A percentile compares a stretch with the other conserved stretches of the same genome.
Evolutionary conservation across 2,888 invertebrate genomes (phyloP).

Genomic region (Heliconius sara): DNA sequence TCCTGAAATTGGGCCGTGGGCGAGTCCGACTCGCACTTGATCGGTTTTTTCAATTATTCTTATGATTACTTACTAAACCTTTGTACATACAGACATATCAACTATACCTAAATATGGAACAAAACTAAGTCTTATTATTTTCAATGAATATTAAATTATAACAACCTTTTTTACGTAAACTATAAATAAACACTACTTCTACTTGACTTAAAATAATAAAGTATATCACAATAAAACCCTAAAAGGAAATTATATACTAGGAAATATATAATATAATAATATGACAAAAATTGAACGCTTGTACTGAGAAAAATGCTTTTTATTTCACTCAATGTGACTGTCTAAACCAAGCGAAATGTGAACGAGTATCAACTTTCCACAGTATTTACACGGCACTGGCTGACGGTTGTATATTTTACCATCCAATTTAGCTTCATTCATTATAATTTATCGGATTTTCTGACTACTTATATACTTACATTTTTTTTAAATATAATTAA

Average conservation of each 20-base stretch:
- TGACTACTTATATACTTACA: not conserved
- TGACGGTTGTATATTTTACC: slow-evolving; percentile 43
- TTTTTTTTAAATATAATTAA: too few species aligned
- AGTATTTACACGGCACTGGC: slow-evolving; percentile 40
- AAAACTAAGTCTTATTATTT: too few species aligned
- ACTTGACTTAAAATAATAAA: not conserved
- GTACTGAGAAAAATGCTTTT: slow-evolving; percentile 16
- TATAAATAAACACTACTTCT: not conserved
- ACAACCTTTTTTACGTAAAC: too few species aligned
- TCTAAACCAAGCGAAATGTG: slow-evolving; percentile 34
- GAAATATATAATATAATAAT: too few species aligned
- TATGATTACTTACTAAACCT: too few species aligned
- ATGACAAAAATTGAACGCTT: slow-evolving; percentile 8
- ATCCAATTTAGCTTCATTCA: slow-evolving; percentile 38
- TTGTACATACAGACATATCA: too few species aligned
- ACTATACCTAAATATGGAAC: too few species aligned
- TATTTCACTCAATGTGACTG: slow-evolving; percentile 18
- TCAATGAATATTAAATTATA: too few species aligned
- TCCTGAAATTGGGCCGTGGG: too few species aligned
- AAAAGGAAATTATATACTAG: slow-evolving; percentile 3
- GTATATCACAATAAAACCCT: not conserved
- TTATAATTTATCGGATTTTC: slow-evolving; percentile 40
- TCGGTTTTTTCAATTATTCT: too few species aligned
- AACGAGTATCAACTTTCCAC: slow-evolving; percentile 38
- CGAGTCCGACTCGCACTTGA: too few species aligned